Base-by-base conservation (phyloP, 1,140 invertebrate species). In the Hylaeus volcanicus region DNA sequence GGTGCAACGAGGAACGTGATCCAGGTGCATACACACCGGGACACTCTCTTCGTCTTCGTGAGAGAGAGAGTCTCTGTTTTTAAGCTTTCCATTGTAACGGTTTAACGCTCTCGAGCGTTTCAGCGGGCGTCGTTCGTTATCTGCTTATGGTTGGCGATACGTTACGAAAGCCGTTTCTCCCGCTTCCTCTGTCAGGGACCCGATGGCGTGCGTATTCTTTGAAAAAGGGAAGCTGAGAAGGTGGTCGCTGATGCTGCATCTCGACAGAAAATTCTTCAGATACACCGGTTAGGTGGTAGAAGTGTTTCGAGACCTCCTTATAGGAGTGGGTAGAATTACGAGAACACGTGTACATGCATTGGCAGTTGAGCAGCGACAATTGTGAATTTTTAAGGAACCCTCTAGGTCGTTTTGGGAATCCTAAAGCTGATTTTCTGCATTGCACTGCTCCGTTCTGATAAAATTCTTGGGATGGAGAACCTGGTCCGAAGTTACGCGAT, bases 11-110 rank as follows among this genome's bases (percentile, higher is more conserved):
- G 73, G 73, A 82, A 53, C 72, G 72, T 71, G 78, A 85, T 85
- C 84, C 84, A 86, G 84, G 84, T 86, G 83, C 83, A 74, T 56
- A 73, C 64, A 68, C 41, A 58, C 1, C 14, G 71, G n/a, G 11
- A 45, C 65, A 39, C 69, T 5, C 45, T 64, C 43, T 70, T 43
- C 45, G 8, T n/a, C 6, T 8, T 1, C n/a, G 53, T 3, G 41
- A 45, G 41, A 53, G 74, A 12, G 75, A 26, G 75, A 26, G 39
- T 80, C 53, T 37, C 55, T 75, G 72, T 80, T 68, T 80, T 69
- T 55, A 74, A 75, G 79, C 79, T 69, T 66, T 75, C 72, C 73
- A 80, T 75, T 74, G 77, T 79, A 74, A 79, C 77, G 61, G 63
- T 68, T 74, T 53, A 53, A 68, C 78, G 78, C 72, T 68, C 71